These are phyloP conservation scores for Characodon lateralis DNA, from an alignment of 2,797 vertebrate genomes.

Conservation along the genomic window DNA sequence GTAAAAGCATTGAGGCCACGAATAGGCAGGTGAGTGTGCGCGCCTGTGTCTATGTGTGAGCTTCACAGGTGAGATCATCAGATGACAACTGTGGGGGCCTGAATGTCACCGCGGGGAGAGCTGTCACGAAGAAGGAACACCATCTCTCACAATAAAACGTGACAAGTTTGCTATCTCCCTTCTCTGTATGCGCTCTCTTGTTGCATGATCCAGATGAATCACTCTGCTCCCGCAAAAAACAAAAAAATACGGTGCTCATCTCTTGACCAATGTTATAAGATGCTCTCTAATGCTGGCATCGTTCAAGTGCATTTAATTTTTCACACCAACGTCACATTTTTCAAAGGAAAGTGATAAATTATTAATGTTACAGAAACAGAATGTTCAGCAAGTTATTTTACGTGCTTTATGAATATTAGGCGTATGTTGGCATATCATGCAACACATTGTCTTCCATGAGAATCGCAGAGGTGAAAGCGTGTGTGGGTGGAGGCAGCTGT, in stretches of 20 bases:
- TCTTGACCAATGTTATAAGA: background rate
- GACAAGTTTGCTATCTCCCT: constrained; percentile 48
- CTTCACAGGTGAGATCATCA: constrained; percentile 60
- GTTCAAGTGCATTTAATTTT: constrained; percentile 10
- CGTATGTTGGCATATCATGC: constrained; percentile 26
- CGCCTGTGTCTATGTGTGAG: constrained; percentile 15
- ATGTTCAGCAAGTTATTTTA: background rate
- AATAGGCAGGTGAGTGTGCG: constrained; percentile 50
- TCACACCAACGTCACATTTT: background rate
- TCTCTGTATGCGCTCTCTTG: constrained; percentile 6
- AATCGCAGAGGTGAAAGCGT: constrained; percentile 71
- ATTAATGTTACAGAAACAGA: constrained; percentile 8
- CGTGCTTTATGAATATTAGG: background rate
- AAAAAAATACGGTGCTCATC: background rate
- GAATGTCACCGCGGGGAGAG: constrained; percentile 52
- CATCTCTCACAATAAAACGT: constrained; percentile 41
- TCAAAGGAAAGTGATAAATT: constrained; percentile 7
- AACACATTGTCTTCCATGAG: constrained; percentile 60
- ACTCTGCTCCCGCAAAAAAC: constrained; percentile 15
- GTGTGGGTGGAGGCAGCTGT: constrained; percentile 77
- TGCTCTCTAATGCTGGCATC: background rate
- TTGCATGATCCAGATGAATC: constrained; percentile 29
- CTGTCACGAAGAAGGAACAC: constrained; percentile 44
- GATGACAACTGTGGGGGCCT: constrained; percentile 51
- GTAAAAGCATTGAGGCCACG: constrained; percentile 61